Conservation (phyloP, 2,113 vertebrate species). For the Seriola rivoliana region DNA sequence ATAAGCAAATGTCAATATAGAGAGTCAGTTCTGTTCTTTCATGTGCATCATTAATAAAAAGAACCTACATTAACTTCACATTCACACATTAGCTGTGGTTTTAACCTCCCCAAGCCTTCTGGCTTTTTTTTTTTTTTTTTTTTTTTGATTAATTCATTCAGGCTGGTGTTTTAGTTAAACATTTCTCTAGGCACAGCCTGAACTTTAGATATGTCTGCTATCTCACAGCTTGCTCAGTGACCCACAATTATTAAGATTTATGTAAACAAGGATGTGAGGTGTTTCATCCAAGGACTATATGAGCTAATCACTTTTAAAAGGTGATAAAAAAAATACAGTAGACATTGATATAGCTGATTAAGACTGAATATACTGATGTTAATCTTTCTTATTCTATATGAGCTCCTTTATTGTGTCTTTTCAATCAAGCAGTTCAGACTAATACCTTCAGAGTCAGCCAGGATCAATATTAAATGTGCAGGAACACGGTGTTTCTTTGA, state of each 20-base stretch:
- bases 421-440: neutral
- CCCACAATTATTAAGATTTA: conserved; percentile 58
- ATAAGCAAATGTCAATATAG: conserved; percentile 1
- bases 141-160: conserved; percentile 40
- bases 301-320: conserved; percentile 10
- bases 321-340: neutral
- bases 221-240: conserved; percentile 48
- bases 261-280: conserved; percentile 47
- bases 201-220: conserved; percentile 46
- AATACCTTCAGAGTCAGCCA: neutral
- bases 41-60: conserved; percentile 21
- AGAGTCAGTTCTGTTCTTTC: neutral
- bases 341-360: conserved; percentile 1
- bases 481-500: neutral
- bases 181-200: conserved; percentile 46
- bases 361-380: neutral
- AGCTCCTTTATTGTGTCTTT: conserved; percentile 9
- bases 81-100: neutral
- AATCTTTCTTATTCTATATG: neutral
- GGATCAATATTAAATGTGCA: conserved; percentile 7
- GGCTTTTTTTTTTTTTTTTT: conserved; percentile 5
- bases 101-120: neutral
- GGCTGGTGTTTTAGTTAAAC: conserved; percentile 37
- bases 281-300: conserved; percentile 7
- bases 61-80: neutral